Evolutionary conservation across 2,888 invertebrate genomes (phyloP).

Genomic region (Lochmaea capreae): DNA sequence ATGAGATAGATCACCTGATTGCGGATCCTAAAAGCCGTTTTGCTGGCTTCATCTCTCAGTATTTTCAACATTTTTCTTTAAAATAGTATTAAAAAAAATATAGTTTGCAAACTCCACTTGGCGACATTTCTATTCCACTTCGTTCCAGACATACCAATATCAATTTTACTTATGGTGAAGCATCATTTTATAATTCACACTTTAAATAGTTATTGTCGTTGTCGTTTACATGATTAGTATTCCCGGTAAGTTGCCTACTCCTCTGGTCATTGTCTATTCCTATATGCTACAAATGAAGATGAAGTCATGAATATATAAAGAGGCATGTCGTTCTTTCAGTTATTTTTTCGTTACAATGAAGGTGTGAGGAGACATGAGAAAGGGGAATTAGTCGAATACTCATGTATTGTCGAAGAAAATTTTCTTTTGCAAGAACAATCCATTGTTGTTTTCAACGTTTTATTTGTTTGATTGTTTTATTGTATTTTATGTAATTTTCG

Average conservation of each 20-base stretch:
- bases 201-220: constrained; percentile 34
- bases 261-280: constrained; percentile 38
- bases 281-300: constrained; percentile 24
- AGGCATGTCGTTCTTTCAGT: constrained; percentile 1
- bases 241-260: constrained; percentile 22
- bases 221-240: constrained; percentile 39
- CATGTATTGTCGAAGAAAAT: constrained; percentile 3
- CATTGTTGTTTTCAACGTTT: background rate
- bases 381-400: background rate
- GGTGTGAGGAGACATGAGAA: constrained; percentile 11
- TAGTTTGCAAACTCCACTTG: too few relatives aligned
- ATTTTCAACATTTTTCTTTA: too few relatives aligned
- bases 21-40: too few relatives aligned
- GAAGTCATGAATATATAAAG: constrained; percentile 17
- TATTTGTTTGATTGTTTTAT: background rate
- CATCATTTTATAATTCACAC: constrained; percentile 36
- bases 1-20: too few relatives aligned
- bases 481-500: background rate
- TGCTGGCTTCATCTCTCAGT: too few relatives aligned
- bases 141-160: too few relatives aligned
- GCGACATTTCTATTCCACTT: too few relatives aligned
- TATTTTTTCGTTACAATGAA: constrained; percentile 2
- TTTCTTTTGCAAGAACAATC: constrained; percentile 12
- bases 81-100: too few relatives aligned
- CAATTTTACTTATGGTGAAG: background rate